phyloP scores from a whole-genome alignment of 2,797 vertebrate species.

The Carduelis carduelis region DNA sequence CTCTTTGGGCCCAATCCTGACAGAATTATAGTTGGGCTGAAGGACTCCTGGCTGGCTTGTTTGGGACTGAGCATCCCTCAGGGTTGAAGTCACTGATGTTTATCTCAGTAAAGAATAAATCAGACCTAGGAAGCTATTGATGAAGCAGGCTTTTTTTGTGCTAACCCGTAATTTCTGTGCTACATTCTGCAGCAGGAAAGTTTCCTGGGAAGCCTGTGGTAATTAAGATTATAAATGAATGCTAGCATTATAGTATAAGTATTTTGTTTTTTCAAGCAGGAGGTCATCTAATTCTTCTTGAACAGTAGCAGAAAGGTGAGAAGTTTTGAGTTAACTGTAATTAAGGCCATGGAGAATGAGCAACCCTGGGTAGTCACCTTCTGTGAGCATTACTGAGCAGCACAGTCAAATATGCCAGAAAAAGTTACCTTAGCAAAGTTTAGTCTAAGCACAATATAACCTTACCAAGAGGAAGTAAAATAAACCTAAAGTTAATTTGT shows the following conservation, averaged over 20 bases:
- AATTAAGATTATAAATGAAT: slow-evolving; percentile 21
- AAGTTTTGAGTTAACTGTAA: background rate
- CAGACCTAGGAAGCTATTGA: background rate
- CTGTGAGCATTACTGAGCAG: background rate
- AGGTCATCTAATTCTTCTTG: background rate
- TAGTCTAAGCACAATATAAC: background rate
- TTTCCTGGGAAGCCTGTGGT: slow-evolving; percentile 12
- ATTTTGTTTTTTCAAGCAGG: background rate
- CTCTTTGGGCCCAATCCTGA: background rate
- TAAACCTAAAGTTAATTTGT: background rate
- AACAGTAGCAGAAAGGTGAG: background rate
- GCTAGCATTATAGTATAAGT: background rate
- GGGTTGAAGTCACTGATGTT: background rate
- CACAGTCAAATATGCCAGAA: background rate
- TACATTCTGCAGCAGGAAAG: background rate
- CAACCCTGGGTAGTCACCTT: slow-evolving; percentile 1
- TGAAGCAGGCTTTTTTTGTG: background rate
- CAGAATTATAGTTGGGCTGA: background rate
- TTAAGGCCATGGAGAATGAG: slow-evolving; percentile 18
- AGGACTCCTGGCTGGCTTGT: background rate
- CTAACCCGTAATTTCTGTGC: background rate
- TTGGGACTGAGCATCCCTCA: background rate
- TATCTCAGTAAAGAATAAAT: background rate
- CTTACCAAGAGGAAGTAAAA: background rate
- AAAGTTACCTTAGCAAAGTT: background rate